Percentiles rank a stretch among this genome's conserved stretches.
Evolutionary conservation across 2,888 invertebrate genomes (phyloP).

Genomic region (Psococerastis gibbosa): DNA sequence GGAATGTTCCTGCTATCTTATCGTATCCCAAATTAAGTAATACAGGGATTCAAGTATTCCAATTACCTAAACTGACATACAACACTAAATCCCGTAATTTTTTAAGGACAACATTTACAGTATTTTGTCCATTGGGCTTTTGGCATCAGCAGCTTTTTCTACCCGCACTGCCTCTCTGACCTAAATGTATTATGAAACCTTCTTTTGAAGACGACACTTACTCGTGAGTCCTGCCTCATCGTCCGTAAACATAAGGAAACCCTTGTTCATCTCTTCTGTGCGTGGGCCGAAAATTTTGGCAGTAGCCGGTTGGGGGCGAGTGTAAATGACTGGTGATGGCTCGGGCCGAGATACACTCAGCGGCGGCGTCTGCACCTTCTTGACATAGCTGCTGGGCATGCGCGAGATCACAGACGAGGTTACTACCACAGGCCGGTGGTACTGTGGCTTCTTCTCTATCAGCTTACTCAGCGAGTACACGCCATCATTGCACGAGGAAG

Average conservation of each 20-base stretch:
- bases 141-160: not conserved
- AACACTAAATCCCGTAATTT: no score
- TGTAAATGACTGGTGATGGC: constrained; percentile 22
- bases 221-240: constrained; percentile 68
- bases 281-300: constrained; percentile 60
- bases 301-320: constrained; percentile 45
- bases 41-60: no score
- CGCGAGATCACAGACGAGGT: constrained; percentile 11
- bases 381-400: not conserved
- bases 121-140: no score
- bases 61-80: no score
- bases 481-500: constrained; percentile 8
- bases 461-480: constrained; percentile 11
- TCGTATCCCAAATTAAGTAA: no score
- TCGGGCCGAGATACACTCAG: not conserved
- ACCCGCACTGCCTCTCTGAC: not conserved
- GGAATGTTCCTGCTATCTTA: no score
- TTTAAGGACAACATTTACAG: no score
- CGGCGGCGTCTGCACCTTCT: constrained; percentile 1
- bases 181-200: no score
- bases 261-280: constrained; percentile 86
- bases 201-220: constrained; percentile 29
- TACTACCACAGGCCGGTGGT: constrained; percentile 20
- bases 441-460: constrained; percentile 22
- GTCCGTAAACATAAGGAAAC: constrained; percentile 72